A percentile compares a stretch with the other conserved stretches of the same genome.
Conservation (phyloP, 2,888 invertebrate species). For the Portevinia maculata region DNA sequence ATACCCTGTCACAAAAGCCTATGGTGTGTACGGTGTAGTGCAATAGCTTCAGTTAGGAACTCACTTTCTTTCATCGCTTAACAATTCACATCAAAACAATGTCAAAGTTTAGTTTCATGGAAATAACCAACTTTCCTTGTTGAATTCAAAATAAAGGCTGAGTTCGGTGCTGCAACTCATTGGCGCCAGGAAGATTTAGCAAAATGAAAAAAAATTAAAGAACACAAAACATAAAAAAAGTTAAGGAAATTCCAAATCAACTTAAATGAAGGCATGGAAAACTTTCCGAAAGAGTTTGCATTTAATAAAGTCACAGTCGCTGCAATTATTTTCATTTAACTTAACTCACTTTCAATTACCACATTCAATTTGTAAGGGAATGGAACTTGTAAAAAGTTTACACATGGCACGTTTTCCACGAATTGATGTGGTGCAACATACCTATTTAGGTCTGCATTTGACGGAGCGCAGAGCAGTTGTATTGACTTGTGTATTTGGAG, state of each 20-base stretch:
- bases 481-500: too few relatives aligned
- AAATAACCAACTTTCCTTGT: constrained; percentile 65
- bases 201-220: constrained; percentile 11
- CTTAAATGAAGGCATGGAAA: constrained; percentile 58
- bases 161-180: constrained; percentile 67
- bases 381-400: constrained; percentile 42
- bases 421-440: constrained; percentile 36
- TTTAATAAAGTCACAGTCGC: constrained; percentile 48
- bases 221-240: neutral
- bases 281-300: constrained; percentile 61
- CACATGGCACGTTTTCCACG: constrained; percentile 43
- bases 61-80: constrained; percentile 1
- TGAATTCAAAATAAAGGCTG: constrained; percentile 36
- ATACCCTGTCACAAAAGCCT: too few relatives aligned
- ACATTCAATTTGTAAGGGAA: constrained; percentile 3
- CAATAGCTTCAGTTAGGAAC: too few relatives aligned
- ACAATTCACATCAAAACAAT: constrained; percentile 69
- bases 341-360: constrained; percentile 70
- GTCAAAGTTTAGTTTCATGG: constrained; percentile 69
- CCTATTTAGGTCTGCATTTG: too few relatives aligned
- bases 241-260: constrained; percentile 35
- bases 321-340: constrained; percentile 66
- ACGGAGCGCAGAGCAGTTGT: too few relatives aligned
- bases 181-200: constrained; percentile 42
- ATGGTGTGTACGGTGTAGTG: too few relatives aligned